Evolutionary conservation across 2,113 vertebrate species (phyloP).

Genomic region (Paralichthys olivaceus): DNA sequence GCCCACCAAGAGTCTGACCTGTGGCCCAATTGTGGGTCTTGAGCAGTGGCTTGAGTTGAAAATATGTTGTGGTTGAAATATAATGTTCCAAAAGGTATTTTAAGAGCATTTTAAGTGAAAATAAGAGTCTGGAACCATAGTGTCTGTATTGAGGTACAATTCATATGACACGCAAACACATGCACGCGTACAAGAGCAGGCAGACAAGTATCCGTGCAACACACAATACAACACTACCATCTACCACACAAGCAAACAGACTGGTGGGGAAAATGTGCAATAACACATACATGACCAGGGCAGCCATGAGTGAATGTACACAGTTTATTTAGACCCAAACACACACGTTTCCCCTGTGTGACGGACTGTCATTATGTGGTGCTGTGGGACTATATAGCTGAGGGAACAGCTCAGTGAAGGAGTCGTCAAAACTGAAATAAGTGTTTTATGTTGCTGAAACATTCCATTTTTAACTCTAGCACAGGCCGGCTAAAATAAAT

Average conservation of each 20-base stretch:
- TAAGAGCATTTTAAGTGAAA: background rate
- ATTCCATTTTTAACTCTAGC: conserved; percentile 82
- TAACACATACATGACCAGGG: background rate
- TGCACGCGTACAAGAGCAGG: background rate
- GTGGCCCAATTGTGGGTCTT: background rate
- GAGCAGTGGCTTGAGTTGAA: background rate
- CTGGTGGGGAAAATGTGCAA: conserved; percentile 10
- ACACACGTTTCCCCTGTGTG: conserved; percentile 26
- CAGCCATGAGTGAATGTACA: background rate
- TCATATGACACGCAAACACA: background rate
- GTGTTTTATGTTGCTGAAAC: conserved; percentile 80
- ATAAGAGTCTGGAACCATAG: background rate
- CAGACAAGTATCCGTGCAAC: background rate
- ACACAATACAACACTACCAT: conserved; percentile 17
- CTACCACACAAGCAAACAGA: background rate
- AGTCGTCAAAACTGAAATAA: conserved; percentile 81
- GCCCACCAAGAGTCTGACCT: conserved; percentile 5
- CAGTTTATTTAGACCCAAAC: conserved; percentile 37
- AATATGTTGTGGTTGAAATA: background rate
- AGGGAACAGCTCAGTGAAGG: conserved; percentile 54
- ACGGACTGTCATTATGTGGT: conserved; percentile 44
- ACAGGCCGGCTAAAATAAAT: conserved; percentile 73
- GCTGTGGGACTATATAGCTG: conserved; percentile 64
- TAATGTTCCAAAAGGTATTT: background rate
- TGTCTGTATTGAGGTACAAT: background rate